Conservation (phyloP, 2,113 vertebrate genomes). For the Syngnathoides biaculeatus region DNA sequence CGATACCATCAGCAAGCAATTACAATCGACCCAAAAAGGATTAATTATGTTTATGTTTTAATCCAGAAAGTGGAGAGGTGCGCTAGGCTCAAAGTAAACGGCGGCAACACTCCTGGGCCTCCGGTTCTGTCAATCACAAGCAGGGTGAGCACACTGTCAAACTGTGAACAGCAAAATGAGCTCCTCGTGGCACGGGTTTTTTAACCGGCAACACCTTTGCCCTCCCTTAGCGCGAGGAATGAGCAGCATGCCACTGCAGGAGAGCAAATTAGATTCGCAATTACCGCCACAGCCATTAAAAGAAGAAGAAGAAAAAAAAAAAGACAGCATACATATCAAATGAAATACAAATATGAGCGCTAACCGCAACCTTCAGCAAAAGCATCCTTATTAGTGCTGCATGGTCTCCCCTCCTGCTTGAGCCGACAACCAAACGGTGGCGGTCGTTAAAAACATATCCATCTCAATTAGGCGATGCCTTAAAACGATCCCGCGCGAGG, state of each 20-base stretch:
- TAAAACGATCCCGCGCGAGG: conserved; percentile 54
- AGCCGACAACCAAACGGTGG: conserved; percentile 46
- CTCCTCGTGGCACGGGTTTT: conserved; percentile 44
- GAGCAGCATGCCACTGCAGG: conserved; percentile 37
- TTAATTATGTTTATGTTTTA: conserved; percentile 68
- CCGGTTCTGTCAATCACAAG: conserved; percentile 46
- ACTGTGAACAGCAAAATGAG: conserved; percentile 34
- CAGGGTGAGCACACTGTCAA: conserved; percentile 33
- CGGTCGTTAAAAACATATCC: conserved; percentile 70
- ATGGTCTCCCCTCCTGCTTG: conserved; percentile 20
- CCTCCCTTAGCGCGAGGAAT: conserved; percentile 43
- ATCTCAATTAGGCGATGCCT: conserved; percentile 69
- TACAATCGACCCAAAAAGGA: conserved; percentile 49
- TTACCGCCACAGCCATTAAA: conserved; percentile 59
- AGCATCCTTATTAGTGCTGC: conserved; percentile 55
- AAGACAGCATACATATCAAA: conserved; percentile 48
- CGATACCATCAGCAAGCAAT: conserved; percentile 47
- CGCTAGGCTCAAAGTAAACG: conserved; percentile 35
- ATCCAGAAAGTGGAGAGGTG: conserved; percentile 45
- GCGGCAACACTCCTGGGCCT: conserved; percentile 35
- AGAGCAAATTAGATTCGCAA: conserved; percentile 50
- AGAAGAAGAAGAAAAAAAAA: conserved; percentile 28
- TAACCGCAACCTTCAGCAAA: conserved; percentile 59
- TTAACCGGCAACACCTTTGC: conserved; percentile 36
- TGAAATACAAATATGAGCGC: conserved; percentile 61